Conservation (phyloP, 2,797 vertebrate species). For the Poeciliopsis paucimaculata region DNA sequence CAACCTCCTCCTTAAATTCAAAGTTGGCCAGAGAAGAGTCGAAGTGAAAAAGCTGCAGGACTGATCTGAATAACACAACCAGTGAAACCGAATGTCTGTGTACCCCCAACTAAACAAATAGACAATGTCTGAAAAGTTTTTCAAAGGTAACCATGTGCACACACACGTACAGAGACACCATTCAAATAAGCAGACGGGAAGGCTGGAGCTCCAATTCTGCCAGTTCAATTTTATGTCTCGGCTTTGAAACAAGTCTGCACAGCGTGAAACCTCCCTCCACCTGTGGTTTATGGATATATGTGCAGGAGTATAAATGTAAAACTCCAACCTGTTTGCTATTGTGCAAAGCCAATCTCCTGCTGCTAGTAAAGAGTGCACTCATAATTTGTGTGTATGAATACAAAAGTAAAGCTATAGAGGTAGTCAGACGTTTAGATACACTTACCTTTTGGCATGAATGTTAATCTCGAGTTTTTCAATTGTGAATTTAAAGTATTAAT, state of each 20-base stretch:
- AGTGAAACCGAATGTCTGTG: conserved; percentile 21
- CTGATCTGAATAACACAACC: conserved; percentile 53
- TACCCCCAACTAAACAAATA: conserved; percentile 33
- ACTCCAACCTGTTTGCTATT: conserved; percentile 71
- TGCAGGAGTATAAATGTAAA: conserved; percentile 39
- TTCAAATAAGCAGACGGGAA: conserved; percentile 53
- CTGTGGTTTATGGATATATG: conserved; percentile 40
- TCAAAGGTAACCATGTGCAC: conserved; percentile 25
- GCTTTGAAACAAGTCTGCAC: conserved; percentile 75
- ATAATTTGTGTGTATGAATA: background rate
- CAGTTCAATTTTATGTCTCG: conserved; percentile 75
- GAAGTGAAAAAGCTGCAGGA: conserved; percentile 37
- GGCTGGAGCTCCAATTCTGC: conserved; percentile 64
- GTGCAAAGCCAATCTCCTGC: conserved; percentile 59
- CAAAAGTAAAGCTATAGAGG: background rate
- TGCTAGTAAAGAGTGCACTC: conserved; percentile 43
- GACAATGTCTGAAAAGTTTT: conserved; percentile 34
- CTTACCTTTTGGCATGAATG: background rate
- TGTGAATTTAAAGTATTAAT: background rate
- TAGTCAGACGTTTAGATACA: background rate
- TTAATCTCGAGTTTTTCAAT: background rate
- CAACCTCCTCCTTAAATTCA: conserved; percentile 45
- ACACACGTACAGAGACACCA: conserved; percentile 21
- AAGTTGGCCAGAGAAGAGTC: conserved; percentile 40
- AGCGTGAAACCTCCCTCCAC: conserved; percentile 67